phyloP scores from a whole-genome alignment of 2,797 vertebrate species.

The Channallabes apus region DNA sequence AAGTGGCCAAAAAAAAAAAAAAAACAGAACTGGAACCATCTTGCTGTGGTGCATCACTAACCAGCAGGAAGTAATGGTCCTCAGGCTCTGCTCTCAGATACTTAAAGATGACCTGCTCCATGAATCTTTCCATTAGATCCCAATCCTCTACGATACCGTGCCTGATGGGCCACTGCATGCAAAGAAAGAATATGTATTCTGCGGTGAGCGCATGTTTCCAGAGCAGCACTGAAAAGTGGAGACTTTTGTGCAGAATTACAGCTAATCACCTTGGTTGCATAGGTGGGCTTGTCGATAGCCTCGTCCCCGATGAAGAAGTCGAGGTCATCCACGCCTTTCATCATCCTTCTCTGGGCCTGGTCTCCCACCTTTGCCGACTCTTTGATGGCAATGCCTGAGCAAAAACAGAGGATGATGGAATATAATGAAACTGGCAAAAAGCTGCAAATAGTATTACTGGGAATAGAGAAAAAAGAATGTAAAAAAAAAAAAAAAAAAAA shows the following conservation, averaged over 20 bases:
- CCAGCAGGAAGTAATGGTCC: constrained; percentile 91
- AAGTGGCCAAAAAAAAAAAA: background rate
- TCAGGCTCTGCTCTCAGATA: constrained; percentile 89
- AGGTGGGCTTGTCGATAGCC: constrained; percentile 94
- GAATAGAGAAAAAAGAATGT: background rate
- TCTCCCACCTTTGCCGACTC: constrained; percentile 97
- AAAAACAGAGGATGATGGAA: constrained; percentile 12
- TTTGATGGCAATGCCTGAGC: constrained; percentile 94
- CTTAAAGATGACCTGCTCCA: constrained; percentile 93
- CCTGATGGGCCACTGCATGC: constrained; percentile 84
- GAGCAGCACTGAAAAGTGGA: background rate
- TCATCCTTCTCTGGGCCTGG: constrained; percentile 93
- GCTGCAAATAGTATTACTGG: background rate
- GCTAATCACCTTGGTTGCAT: constrained; percentile 87
- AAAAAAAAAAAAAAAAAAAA: too few species aligned
- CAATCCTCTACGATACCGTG: constrained; percentile 92
- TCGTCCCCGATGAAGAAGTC: constrained; percentile 98
- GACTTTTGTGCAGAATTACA: background rate
- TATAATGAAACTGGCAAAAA: constrained; percentile 5
- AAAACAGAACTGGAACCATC: background rate
- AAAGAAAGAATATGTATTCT: background rate
- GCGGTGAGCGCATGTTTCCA: background rate
- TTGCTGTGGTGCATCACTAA: constrained; percentile 60
- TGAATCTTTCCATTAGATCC: constrained; percentile 91
- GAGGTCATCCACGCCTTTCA: constrained; percentile 97